Evolutionary conservation across 2,888 invertebrate genomes (phyloP).

Genomic region (Nomada ferruginata): DNA sequence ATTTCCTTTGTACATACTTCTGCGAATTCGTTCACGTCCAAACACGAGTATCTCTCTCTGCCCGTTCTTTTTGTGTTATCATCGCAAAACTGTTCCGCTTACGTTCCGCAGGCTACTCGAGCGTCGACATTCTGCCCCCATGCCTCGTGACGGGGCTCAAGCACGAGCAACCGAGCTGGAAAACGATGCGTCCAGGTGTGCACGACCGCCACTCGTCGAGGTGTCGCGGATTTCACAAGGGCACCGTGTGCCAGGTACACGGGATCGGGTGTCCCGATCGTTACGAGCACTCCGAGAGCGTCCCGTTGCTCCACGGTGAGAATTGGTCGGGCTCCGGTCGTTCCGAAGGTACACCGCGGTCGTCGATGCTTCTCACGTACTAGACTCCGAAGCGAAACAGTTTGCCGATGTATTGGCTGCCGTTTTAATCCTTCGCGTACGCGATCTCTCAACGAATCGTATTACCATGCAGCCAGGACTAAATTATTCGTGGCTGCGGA

Average conservation of each 20-base stretch:
- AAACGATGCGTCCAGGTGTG: constrained; percentile 19
- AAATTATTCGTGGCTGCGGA: neutral
- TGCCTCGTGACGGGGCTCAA: constrained; percentile 29
- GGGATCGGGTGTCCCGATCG: constrained; percentile 46
- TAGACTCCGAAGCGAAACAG: constrained; percentile 1
- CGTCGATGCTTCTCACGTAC: constrained; percentile 53
- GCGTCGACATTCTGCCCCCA: constrained; percentile 26
- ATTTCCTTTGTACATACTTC: constrained; percentile 11
- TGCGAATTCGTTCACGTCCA: neutral
- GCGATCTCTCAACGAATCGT: too few species aligned
- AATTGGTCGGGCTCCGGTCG: constrained; percentile 22
- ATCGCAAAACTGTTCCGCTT: constrained; percentile 14
- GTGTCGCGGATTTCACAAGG: constrained; percentile 20
- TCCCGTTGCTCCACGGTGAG: constrained; percentile 67
- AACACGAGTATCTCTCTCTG: neutral
- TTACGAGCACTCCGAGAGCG: constrained; percentile 65
- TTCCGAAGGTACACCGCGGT: constrained; percentile 30
- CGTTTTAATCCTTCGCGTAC: neutral
- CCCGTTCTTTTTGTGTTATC: neutral
- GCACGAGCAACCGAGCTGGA: constrained; percentile 28
- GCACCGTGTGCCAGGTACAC: constrained; percentile 20
- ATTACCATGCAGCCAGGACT: too few species aligned
- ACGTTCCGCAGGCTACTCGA: constrained; percentile 48
- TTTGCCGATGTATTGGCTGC: neutral
- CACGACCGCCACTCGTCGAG: constrained; percentile 15